Percentiles rank a stretch among this genome's conserved stretches.
Conservation (phyloP, 1,140 invertebrate genomes). For the Drosophila kikkawai region DNA sequence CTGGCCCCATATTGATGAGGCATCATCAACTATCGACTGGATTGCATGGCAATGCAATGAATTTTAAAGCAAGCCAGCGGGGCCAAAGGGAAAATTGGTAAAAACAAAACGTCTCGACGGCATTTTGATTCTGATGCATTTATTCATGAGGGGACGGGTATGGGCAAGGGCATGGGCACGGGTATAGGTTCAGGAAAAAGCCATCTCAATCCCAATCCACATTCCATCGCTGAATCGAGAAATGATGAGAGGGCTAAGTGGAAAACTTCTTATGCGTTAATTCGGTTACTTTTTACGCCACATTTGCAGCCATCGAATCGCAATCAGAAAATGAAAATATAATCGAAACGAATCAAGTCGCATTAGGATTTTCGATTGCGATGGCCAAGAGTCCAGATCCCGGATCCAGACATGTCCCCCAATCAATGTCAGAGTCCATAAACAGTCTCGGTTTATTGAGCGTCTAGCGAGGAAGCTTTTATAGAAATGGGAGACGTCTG, state of each 20-base stretch:
- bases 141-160: slow-evolving; percentile 22
- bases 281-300: slow-evolving; percentile 55
- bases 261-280: slow-evolving; percentile 43
- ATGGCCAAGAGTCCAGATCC: slow-evolving; percentile 26
- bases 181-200: background rate
- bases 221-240: background rate
- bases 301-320: slow-evolving; percentile 55
- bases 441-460: slow-evolving; percentile 67
- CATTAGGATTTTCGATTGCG: slow-evolving; percentile 41
- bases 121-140: slow-evolving; percentile 67
- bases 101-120: slow-evolving; percentile 25
- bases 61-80: slow-evolving; percentile 56
- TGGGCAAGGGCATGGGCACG: no score
- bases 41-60: slow-evolving; percentile 65
- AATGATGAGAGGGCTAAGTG: slow-evolving; percentile 30
- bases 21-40: slow-evolving; percentile 61
- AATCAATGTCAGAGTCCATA: slow-evolving; percentile 61
- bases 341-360: slow-evolving; percentile 59
- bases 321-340: slow-evolving; percentile 59
- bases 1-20: slow-evolving; percentile 69
- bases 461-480: slow-evolving; percentile 42
- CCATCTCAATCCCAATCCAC: slow-evolving; percentile 5
- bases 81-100: slow-evolving; percentile 32
- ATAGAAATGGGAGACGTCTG: slow-evolving; percentile 44
- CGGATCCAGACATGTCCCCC: slow-evolving; percentile 37